Percentiles rank a stretch among this genome's conserved stretches.
These are phyloP conservation scores for Artibeus jamaicensis DNA, from an alignment of 2,797 vertebrate species.

Conservation along the genomic window DNA sequence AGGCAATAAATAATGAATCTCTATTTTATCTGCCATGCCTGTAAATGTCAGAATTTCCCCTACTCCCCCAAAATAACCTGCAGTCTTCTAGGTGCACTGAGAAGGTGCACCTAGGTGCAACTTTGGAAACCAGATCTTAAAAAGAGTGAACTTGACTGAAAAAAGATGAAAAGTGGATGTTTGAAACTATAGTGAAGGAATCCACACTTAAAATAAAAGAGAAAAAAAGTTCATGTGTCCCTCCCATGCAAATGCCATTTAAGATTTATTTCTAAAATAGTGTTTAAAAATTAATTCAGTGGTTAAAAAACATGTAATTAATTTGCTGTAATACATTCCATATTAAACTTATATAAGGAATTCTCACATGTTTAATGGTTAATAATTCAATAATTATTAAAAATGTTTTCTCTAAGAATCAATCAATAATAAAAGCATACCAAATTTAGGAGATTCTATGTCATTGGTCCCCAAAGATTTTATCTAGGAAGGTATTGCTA, in stretches of 20 bases:
- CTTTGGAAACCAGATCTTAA: not conserved
- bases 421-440: not conserved
- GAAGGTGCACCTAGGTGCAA: not conserved
- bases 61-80: not conserved
- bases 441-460: not conserved
- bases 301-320: not conserved
- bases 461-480: not conserved
- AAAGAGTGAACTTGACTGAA: not conserved
- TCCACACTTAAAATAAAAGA: not conserved
- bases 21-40: not conserved
- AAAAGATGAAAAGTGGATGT: not conserved
- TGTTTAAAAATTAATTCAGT: not conserved
- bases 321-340: not conserved
- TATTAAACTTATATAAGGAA: not conserved
- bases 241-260: not conserved
- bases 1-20: not conserved
- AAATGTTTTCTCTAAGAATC: not conserved
- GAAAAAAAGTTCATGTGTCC: not conserved
- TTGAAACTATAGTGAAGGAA: not conserved
- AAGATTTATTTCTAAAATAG: not conserved
- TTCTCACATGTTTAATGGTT: not conserved
- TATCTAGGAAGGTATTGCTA: not conserved
- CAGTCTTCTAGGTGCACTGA: not conserved
- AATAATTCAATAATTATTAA: not conserved
- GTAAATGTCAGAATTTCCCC: not conserved